Evolutionary conservation across 1,140 invertebrate species (phyloP).

Genomic region (Tetramorium simillimum): DNA sequence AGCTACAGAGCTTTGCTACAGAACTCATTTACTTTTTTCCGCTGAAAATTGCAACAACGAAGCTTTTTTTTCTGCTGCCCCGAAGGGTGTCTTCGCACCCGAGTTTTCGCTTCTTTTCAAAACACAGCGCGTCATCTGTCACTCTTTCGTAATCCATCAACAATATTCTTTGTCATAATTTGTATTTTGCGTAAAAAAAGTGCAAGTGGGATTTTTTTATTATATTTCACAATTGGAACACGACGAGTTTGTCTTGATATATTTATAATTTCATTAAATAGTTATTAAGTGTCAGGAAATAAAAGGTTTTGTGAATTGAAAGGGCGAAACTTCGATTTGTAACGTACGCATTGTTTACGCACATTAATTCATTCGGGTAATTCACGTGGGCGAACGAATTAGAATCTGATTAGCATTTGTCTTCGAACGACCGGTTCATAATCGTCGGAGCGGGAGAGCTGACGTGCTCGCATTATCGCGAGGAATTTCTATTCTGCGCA

Average conservation of each 20-base stretch:
- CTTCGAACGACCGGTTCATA: constrained; percentile 68
- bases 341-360: constrained; percentile 10
- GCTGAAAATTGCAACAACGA: constrained; percentile 62
- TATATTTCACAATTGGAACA: neutral
- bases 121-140: constrained; percentile 9
- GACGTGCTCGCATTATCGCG: constrained; percentile 66
- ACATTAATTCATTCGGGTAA: constrained; percentile 1
- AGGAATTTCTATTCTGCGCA: constrained; percentile 78
- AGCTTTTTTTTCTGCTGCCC: constrained; percentile 4
- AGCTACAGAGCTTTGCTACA: neutral
- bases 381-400: constrained; percentile 64
- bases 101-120: constrained; percentile 38
- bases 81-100: constrained; percentile 72
- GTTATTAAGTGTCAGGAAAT: neutral
- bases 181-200: neutral
- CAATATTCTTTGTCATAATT: neutral
- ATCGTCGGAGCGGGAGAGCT: constrained; percentile 68
- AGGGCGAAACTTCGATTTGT: neutral
- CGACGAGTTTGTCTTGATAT: neutral
- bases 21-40: constrained; percentile 69
- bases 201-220: neutral
- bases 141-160: constrained; percentile 24
- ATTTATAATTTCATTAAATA: neutral
- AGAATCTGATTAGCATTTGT: constrained; percentile 78
- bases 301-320: neutral